Conservation (phyloP, 2,888 invertebrate genomes). For the Phalera bucephala region DNA sequence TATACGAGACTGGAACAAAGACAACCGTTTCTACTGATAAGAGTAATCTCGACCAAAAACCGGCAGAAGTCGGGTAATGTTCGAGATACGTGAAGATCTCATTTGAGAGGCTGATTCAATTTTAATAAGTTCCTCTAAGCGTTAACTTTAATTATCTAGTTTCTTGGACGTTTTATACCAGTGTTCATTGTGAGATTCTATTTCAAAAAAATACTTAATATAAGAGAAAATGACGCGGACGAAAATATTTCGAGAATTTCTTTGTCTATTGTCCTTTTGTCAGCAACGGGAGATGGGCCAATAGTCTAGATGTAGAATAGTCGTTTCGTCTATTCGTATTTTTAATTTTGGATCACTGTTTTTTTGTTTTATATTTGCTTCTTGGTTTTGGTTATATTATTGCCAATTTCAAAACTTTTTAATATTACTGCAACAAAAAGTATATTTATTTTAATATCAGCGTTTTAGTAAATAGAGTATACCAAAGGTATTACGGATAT, state of each 20-base stretch:
- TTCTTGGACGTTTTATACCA: slow-evolving; percentile 44
- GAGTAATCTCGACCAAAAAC: slow-evolving; percentile 38
- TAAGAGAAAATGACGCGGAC: slow-evolving; percentile 38
- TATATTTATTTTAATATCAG: too few species aligned
- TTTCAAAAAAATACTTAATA: too few species aligned
- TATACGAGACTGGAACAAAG: slow-evolving; percentile 30
- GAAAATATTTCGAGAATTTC: slow-evolving; percentile 42
- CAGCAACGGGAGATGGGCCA: slow-evolving; percentile 13
- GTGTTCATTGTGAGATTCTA: slow-evolving; percentile 46
- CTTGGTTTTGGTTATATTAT: background rate
- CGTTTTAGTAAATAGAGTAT: too few species aligned
- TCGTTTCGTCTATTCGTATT: slow-evolving; percentile 32
- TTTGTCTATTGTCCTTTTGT: too few species aligned
- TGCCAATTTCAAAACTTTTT: too few species aligned
- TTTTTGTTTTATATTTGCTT: background rate
- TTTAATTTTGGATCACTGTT: slow-evolving; percentile 7
- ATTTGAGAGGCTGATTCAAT: slow-evolving; percentile 57
- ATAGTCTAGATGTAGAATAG: slow-evolving; percentile 36
- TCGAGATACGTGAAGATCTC: too few species aligned
- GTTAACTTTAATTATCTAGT: slow-evolving; percentile 58
- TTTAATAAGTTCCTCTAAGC: slow-evolving; percentile 56
- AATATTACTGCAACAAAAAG: too few species aligned
- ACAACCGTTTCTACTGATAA: too few species aligned
- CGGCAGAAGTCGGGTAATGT: slow-evolving; percentile 34
- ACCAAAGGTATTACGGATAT: too few species aligned